A percentile compares a stretch with the other conserved stretches of the same genome.
These are phyloP conservation scores for Chaunax sp. DNA, from an alignment of 2,797 vertebrate species.

Conservation along the genomic window DNA sequence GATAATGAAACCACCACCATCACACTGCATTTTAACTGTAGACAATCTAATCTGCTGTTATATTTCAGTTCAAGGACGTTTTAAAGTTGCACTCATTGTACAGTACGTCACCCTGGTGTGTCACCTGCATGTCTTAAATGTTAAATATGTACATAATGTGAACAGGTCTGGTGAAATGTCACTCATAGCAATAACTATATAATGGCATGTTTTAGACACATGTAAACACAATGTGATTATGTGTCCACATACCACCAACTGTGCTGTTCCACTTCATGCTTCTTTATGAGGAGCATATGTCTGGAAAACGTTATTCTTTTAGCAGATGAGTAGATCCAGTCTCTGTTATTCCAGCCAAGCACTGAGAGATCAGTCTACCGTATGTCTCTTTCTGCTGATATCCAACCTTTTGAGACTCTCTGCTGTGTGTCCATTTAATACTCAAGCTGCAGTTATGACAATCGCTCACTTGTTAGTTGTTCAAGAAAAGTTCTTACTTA, in stretches of 20 bases:
- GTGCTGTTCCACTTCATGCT: slow-evolving; percentile 4
- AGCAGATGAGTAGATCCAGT: slow-evolving; percentile 7
- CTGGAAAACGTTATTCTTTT: slow-evolving; percentile 9
- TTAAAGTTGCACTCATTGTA: neutral
- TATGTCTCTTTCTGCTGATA: slow-evolving; percentile 15
- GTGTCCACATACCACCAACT: neutral
- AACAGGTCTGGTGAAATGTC: slow-evolving; percentile 19
- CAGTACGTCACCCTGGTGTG: neutral
- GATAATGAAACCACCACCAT: too few species aligned
- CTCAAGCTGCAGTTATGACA: neutral
- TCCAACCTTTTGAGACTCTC: neutral
- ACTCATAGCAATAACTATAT: neutral
- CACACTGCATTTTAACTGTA: too few species aligned
- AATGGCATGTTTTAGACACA: slow-evolving; percentile 17
- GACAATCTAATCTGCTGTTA: too few species aligned
- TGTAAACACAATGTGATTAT: slow-evolving; percentile 2
- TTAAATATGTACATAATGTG: neutral
- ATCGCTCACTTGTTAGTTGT: neutral
- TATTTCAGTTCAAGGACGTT: neutral
- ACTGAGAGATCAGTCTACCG: neutral
- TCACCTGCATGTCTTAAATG: neutral
- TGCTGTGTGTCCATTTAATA: neutral
- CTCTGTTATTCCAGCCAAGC: slow-evolving; percentile 5
- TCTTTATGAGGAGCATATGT: slow-evolving; percentile 1
- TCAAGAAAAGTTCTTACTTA: neutral